Evolutionary conservation across 2,797 vertebrate species (phyloP).

Genomic region (Varecia variegata): DNA sequence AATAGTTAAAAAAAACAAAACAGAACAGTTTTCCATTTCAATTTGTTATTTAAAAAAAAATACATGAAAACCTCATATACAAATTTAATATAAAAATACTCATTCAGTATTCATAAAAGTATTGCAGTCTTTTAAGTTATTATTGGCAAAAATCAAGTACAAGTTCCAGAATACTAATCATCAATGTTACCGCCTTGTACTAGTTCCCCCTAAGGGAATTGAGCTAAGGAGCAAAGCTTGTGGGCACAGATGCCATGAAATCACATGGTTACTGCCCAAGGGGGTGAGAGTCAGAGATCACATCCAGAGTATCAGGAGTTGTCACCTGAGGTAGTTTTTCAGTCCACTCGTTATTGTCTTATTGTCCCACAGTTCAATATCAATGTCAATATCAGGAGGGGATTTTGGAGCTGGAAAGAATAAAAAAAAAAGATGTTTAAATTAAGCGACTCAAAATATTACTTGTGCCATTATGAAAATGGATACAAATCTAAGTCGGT

Average conservation of each 20-base stretch:
- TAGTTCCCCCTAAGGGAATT: accelerated
- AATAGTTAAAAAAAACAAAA: neutral
- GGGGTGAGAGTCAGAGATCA: too few relatives aligned
- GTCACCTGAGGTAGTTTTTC: slow-evolving; percentile 99
- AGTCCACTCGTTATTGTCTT: slow-evolving; percentile 97
- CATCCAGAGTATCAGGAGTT: accelerated
- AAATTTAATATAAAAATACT: neutral
- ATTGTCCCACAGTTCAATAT: slow-evolving; percentile 96
- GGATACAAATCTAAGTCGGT: neutral
- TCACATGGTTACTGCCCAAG: accelerated
- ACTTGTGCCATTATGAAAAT: neutral
- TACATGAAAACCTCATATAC: neutral
- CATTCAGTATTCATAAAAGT: neutral
- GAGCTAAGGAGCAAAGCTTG: neutral
- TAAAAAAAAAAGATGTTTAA: slow-evolving; percentile 63
- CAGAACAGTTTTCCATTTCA: neutral
- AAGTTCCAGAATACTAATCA: neutral
- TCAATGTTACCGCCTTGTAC: neutral
- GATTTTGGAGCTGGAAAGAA: slow-evolving; percentile 91
- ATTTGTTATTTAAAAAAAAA: neutral
- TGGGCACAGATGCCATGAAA: accelerated
- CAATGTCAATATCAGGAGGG: slow-evolving; percentile 93
- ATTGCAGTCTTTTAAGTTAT: neutral
- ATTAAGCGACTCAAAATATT: neutral
- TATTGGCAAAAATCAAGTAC: neutral